Evolutionary conservation across 2,797 vertebrate species (phyloP), one percentile per base, ranked within the genome.

Genomic region (Manis pentadactyla): DNA sequence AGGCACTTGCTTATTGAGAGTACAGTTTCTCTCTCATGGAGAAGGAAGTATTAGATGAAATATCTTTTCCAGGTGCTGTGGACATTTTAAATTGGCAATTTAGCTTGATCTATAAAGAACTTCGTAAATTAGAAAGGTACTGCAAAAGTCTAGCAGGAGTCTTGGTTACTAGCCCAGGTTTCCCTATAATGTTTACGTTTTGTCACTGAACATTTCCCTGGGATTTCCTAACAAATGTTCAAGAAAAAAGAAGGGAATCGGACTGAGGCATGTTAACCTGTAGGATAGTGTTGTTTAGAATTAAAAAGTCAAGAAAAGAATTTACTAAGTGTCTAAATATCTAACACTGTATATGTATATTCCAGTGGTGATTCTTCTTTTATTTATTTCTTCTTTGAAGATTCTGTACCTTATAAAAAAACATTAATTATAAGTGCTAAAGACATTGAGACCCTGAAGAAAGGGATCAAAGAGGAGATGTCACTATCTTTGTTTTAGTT

Each of bases 61-160:
- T 49, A 93, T 78, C 6, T 91, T 96, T 93, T 91, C 66, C 29
- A 51, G 34, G 8, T 69, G 81, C 75, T 97, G 69, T 96, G 92
- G 84, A 95, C 19, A 95, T 95, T 90, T 98, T 5, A 0, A 74
- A 42, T 96, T 97, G 69, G 81, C 97, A 96, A 97, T 91, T 98
- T 97, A 97, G 34, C 15, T 95, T 97, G 64, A 86, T 91, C 92
- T 46, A 85, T 92, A 85, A 97, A 94, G 59, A 97, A 94, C 96
- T 95, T 97, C 87, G 95, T 93, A 97, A 91, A 42, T 94, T 78
- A 92, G 69, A 96, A 93, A 95, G 55, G 31, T 95, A 75, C 83
- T 97, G 57, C 57, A 96, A 83, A 97, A 93, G 39, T 78, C 66
- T 64, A 86, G 23, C 42, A 93, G 55, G 68, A 66, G 0, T 74